Evolutionary conservation across 2,888 invertebrate species (phyloP).

Genomic region (Drosophila cracens): DNA sequence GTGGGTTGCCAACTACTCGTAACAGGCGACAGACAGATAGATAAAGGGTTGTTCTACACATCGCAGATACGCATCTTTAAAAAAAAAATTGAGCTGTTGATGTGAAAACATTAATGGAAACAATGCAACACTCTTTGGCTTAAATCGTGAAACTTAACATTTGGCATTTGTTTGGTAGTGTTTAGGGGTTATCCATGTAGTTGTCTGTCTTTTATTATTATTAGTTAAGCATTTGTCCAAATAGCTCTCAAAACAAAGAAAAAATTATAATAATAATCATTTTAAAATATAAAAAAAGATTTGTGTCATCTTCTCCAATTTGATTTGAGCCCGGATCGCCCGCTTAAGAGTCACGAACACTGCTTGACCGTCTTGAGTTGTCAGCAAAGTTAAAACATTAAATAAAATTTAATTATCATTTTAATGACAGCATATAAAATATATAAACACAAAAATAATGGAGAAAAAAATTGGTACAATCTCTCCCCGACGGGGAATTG

Average conservation of each 20-base stretch:
- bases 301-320: no score
- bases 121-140: conserved; percentile 10
- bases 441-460: conserved; percentile 9
- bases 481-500: conserved; percentile 84
- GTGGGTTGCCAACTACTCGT: conserved; percentile 48
- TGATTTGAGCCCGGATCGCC: neutral
- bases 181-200: no score
- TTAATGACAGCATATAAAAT: neutral
- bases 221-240: neutral
- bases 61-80: conserved; percentile 62
- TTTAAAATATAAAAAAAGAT: neutral
- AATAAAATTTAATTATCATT: neutral
- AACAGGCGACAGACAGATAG: conserved; percentile 43
- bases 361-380: neutral
- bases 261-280: neutral
- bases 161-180: neutral
- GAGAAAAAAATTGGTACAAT: conserved; percentile 15
- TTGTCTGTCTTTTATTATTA: neutral
- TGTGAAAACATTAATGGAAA: conserved; percentile 25
- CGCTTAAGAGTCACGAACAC: neutral
- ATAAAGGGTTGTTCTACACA: conserved; percentile 66
- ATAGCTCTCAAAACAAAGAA: neutral
- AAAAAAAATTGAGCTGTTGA: conserved; percentile 39
- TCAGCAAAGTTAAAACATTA: no score
- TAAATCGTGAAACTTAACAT: neutral